Percentiles rank a stretch among this genome's conserved stretches.
Conservation (phyloP, 2,797 vertebrate genomes). For the Tokudaia tokunoshimensis region DNA sequence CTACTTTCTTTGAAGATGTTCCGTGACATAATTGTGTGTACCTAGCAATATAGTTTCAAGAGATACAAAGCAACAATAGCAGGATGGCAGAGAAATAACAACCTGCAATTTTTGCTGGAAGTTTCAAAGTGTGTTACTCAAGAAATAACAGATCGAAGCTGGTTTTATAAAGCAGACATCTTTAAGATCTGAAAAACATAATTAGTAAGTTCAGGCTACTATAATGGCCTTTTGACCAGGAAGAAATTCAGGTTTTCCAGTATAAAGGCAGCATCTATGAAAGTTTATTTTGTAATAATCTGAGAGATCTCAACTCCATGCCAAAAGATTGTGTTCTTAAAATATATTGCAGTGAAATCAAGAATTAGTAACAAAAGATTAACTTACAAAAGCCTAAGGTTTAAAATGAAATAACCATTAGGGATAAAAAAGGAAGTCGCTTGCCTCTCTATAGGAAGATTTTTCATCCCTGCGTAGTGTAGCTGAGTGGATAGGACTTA, state of each 20-base stretch:
- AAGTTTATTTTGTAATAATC: background rate
- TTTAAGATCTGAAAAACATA: conserved; percentile 13
- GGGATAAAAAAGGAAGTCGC: background rate
- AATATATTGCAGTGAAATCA: background rate
- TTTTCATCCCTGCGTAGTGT: background rate
- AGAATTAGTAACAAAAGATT: conserved; percentile 4
- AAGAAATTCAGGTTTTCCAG: conserved; percentile 9
- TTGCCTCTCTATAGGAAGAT: background rate
- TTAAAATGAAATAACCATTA: background rate
- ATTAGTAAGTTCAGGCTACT: background rate
- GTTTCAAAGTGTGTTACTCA: background rate
- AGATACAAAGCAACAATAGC: background rate
- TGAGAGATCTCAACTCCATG: background rate
- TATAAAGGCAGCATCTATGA: background rate
- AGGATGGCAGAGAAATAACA: background rate
- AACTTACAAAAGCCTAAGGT: conserved; percentile 5
- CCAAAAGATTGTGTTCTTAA: background rate
- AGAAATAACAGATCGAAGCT: background rate
- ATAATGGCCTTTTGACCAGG: background rate
- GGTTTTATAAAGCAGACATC: background rate
- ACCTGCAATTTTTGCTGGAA: background rate
- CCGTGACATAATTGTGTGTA: background rate
- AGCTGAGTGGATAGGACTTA: background rate
- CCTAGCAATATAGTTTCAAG: background rate
- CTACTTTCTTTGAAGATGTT: background rate